These are phyloP conservation scores for Muscidifurax raptorellus DNA, from an alignment of 1,140 invertebrate genomes.

Conservation along the genomic window DNA sequence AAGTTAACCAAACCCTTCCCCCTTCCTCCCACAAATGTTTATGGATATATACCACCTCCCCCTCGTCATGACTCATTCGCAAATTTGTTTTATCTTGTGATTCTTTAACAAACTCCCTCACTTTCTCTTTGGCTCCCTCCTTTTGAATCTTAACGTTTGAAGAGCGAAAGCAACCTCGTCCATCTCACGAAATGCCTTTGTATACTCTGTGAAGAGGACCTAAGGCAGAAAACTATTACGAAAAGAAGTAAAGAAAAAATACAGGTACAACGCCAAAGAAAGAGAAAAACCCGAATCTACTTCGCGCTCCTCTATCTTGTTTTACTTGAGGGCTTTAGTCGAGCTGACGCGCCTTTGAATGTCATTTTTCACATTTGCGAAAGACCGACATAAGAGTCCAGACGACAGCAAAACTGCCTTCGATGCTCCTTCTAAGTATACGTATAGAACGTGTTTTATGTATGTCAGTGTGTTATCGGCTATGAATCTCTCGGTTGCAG, in stretches of 20 bases:
- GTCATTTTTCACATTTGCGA: conserved; percentile 5
- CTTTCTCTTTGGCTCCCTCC: neutral
- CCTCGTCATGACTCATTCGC: neutral
- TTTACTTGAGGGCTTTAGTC: neutral
- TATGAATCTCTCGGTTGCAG: neutral
- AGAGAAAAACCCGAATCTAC: neutral
- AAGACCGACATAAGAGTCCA: conserved; percentile 12
- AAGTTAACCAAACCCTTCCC: conserved; percentile 26
- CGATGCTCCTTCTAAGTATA: conserved; percentile 4
- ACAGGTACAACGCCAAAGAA: neutral
- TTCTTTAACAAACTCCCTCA: neutral
- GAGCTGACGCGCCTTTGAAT: neutral
- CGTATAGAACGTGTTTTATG: neutral
- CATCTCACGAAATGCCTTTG: neutral
- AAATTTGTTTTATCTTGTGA: conserved; percentile 7
- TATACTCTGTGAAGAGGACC: neutral
- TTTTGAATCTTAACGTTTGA: neutral
- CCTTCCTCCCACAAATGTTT: neutral
- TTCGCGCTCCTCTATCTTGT: neutral
- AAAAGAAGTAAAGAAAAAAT: neutral
- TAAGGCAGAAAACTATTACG: neutral
- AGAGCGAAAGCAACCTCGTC: conserved; percentile 8
- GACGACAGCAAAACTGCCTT: neutral
- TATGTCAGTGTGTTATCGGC: conserved; percentile 25
- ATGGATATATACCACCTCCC: neutral